phyloP scores from a whole-genome alignment of 2,888 invertebrate species.

The Nomada ferruginata region DNA sequence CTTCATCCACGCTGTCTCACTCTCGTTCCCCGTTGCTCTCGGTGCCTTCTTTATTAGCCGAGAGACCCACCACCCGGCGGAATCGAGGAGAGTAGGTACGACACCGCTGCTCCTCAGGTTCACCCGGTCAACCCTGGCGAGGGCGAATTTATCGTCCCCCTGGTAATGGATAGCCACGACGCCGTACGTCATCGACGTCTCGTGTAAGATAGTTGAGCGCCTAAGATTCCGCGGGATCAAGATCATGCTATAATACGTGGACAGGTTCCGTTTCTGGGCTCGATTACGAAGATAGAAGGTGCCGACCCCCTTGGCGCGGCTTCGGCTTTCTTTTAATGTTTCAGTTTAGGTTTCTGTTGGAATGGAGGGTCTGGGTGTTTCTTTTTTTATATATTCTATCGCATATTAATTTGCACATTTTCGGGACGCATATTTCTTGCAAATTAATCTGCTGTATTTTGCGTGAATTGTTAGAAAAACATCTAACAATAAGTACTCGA shows the following conservation, averaged over 20 bases:
- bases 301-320: no score
- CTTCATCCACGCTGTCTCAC: constrained; percentile 51
- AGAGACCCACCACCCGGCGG: constrained; percentile 73
- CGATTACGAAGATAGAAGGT: no score
- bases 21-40: constrained; percentile 34
- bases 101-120: constrained; percentile 70
- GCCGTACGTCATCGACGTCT: constrained; percentile 74
- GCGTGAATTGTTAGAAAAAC: no score
- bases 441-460: no score
- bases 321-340: no score
- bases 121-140: constrained; percentile 73
- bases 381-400: no score
- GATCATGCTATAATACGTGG: constrained; percentile 12
- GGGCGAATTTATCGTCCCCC: constrained; percentile 73
- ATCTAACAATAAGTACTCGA: no score
- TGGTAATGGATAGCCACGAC: constrained; percentile 75
- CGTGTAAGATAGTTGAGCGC: constrained; percentile 59
- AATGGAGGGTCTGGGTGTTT: no score
- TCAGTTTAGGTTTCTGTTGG: no score
- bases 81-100: constrained; percentile 64
- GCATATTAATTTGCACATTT: no score
- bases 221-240: constrained; percentile 53
- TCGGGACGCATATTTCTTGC: no score
- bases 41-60: constrained; percentile 71
- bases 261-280: neutral